Percentiles rank a stretch among this genome's conserved stretches.
phyloP scores from a whole-genome alignment of 2,888 invertebrate genomes.

The Punctoribates punctum region DNA sequence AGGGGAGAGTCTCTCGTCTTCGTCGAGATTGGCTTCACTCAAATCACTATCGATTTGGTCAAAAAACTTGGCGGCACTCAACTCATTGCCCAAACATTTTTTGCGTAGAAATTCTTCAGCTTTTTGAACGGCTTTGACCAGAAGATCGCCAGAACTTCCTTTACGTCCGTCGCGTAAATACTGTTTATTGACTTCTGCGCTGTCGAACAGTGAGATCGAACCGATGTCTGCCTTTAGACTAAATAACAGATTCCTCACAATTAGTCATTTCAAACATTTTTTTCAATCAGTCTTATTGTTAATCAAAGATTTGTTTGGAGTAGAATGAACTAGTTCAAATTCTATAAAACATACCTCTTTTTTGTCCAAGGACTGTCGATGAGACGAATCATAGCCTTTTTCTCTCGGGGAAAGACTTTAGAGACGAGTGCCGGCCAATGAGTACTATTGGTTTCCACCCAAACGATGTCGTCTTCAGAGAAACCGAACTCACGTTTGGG shows the following conservation, averaged over 20 bases:
- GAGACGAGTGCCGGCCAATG: conserved; percentile 44
- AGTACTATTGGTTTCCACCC: conserved; percentile 36
- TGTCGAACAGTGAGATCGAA: conserved; percentile 32
- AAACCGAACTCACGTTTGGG: conserved; percentile 43
- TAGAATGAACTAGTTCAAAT: too few relatives aligned
- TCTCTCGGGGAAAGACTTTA: conserved; percentile 33
- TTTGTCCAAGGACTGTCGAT: conserved; percentile 40
- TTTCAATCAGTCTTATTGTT: too few relatives aligned
- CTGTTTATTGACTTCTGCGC: conserved; percentile 42
- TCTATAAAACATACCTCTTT: conserved; percentile 38
- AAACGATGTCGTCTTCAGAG: conserved; percentile 48
- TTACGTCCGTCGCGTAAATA: conserved; percentile 36
- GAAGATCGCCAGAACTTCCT: conserved; percentile 28
- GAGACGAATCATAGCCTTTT: conserved; percentile 35
- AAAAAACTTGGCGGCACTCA: conserved; percentile 40
- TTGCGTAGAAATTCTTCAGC: conserved; percentile 43
- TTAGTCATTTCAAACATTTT: too few relatives aligned
- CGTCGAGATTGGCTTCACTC: conserved; percentile 21
- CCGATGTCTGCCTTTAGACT: conserved; percentile 34
- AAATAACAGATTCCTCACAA: not conserved
- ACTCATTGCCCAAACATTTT: conserved; percentile 39
- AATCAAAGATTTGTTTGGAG: too few relatives aligned
- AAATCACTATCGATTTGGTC: conserved; percentile 36
- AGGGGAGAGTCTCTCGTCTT: not conserved
- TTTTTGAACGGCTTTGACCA: conserved; percentile 44